These are phyloP conservation scores for Amphipyra tragopoginis DNA, from an alignment of 2,888 invertebrate species.

Conservation along the genomic window DNA sequence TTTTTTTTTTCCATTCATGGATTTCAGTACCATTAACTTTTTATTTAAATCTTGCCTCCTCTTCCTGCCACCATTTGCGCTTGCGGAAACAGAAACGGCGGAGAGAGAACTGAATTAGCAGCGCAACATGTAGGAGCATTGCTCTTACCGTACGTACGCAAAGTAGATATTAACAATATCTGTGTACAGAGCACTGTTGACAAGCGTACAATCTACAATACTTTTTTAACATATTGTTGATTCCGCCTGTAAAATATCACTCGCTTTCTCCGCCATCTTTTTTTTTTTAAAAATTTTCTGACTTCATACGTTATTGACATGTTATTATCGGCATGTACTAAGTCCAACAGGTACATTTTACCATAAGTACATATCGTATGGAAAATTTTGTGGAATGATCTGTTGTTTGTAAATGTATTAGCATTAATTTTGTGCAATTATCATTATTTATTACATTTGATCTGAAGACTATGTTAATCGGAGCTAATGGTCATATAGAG, in stretches of 20 bases:
- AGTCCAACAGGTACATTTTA: neutral
- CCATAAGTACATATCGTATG: neutral
- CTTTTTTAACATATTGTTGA: neutral
- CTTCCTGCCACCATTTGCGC: too few species aligned
- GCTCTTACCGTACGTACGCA: too few species aligned
- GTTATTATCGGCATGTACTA: neutral
- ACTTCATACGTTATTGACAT: neutral
- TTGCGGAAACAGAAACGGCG: too few species aligned
- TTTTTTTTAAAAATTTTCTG: neutral
- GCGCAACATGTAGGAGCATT: too few species aligned
- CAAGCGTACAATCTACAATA: too few species aligned
- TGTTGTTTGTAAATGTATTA: neutral
- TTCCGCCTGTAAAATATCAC: neutral
- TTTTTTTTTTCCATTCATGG: too few species aligned
- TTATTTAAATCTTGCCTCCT: too few species aligned
- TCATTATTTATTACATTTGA: neutral
- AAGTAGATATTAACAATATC: too few species aligned
- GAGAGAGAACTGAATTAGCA: too few species aligned
- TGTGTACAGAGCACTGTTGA: too few species aligned
- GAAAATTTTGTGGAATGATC: constrained; percentile 2
- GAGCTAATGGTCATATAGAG: neutral
- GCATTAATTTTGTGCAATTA: constrained; percentile 8
- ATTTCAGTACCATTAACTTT: too few species aligned
- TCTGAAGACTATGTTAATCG: constrained; percentile 4
- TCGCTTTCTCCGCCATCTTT: neutral